phyloP scores from a whole-genome alignment of 2,888 invertebrate genomes.

The Erannis defoliaria region DNA sequence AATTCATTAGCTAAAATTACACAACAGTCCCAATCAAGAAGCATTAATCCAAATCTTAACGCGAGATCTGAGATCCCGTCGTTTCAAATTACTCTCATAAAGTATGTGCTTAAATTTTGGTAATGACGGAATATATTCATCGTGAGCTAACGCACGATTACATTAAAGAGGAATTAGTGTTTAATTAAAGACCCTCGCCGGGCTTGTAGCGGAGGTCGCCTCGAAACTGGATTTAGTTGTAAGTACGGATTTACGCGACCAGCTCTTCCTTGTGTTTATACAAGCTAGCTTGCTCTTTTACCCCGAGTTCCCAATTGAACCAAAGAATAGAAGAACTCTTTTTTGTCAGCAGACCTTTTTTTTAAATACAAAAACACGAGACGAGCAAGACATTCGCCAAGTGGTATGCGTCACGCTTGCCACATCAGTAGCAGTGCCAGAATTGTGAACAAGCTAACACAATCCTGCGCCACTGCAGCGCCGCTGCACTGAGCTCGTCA shows the following conservation, averaged over 20 bases:
- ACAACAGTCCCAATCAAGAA: background rate
- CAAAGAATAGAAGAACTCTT: background rate
- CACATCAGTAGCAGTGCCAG: no score
- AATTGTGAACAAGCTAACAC: no score
- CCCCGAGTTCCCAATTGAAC: background rate
- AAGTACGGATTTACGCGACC: background rate
- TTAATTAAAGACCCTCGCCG: conserved; percentile 38
- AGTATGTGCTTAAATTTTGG: conserved; percentile 20
- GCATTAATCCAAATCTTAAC: conserved; percentile 24
- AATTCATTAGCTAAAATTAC: background rate
- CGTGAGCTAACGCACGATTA: conserved; percentile 39
- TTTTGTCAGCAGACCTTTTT: no score
- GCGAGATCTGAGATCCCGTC: conserved; percentile 15
- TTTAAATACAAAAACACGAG: no score
- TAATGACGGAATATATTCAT: conserved; percentile 29
- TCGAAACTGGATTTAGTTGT: background rate
- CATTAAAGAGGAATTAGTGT: conserved; percentile 38
- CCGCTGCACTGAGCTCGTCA: no score
- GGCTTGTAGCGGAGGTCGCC: conserved; percentile 13
- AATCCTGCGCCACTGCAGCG: no score
- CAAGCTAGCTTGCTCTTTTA: background rate
- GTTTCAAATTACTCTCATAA: conserved; percentile 16
- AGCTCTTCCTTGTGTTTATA: background rate
- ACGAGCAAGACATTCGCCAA: no score
- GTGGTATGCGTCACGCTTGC: no score